phyloP scores from a whole-genome alignment of 2,113 vertebrate species.

The Campylomormyrus numenius region DNA sequence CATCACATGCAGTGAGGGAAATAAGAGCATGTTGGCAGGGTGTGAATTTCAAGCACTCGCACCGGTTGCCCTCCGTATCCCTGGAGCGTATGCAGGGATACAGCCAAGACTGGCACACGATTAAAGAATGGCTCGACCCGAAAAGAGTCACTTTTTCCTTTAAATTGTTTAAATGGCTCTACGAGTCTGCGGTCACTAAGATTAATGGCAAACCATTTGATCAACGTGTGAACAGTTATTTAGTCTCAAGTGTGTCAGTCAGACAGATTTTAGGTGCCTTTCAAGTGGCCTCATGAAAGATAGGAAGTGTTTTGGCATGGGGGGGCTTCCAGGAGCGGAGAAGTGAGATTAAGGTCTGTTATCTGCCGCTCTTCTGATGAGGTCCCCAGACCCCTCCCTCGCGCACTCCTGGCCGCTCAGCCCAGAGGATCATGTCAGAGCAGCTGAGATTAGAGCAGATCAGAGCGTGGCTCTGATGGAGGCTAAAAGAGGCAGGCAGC shows the following conservation, averaged over 20 bases:
- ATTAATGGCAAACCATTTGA: neutral
- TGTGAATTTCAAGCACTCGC: neutral
- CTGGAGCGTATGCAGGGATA: neutral
- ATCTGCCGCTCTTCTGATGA: neutral
- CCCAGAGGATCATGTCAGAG: constrained; percentile 15
- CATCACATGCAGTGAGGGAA: neutral
- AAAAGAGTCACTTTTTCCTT: neutral
- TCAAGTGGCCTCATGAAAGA: neutral
- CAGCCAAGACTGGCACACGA: neutral
- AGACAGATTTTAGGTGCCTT: neutral
- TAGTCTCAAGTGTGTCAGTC: neutral
- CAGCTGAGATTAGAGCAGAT: constrained; percentile 18
- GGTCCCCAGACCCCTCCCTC: neutral
- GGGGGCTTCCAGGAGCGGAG: neutral
- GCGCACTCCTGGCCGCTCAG: neutral
- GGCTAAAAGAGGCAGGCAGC: neutral
- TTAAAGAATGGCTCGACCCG: neutral
- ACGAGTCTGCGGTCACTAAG: no score
- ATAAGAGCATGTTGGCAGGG: neutral
- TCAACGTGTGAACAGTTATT: neutral
- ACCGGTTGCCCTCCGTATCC: neutral
- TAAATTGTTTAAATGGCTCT: neutral
- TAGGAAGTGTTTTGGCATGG: neutral
- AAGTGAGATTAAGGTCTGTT: neutral
- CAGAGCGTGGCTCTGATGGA: constrained; percentile 4